Conservation (phyloP, 2,888 invertebrate species). For the Hyalella azteca region DNA sequence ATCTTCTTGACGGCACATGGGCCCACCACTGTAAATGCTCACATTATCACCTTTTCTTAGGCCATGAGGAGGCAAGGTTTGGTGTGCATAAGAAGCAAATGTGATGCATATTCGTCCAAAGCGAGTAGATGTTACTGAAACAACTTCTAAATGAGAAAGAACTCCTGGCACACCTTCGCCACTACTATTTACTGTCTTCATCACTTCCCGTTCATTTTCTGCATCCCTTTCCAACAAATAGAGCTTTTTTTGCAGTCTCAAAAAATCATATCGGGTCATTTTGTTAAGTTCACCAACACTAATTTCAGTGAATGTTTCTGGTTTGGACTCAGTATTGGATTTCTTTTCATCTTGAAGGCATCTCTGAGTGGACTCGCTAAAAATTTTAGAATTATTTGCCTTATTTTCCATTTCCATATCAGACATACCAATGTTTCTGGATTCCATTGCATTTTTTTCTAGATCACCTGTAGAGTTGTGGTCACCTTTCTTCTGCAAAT, state of each 20-base stretch:
- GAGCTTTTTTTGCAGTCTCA: not conserved
- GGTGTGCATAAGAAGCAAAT: not conserved
- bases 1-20: conserved; percentile 10
- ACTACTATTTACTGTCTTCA: not conserved
- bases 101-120: not conserved
- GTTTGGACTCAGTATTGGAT: too few relatives aligned
- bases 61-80: not conserved
- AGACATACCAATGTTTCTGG: too few relatives aligned
- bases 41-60: not conserved
- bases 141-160: not conserved
- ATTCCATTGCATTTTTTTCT: too few relatives aligned
- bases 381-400: too few relatives aligned
- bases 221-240: not conserved
- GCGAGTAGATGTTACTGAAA: not conserved
- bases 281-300: not conserved
- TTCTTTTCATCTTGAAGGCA: too few relatives aligned
- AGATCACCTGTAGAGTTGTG: too few relatives aligned
- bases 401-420: too few relatives aligned
- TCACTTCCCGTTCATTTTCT: not conserved
- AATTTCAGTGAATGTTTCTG: too few relatives aligned
- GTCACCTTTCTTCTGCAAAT: too few relatives aligned
- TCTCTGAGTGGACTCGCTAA: too few relatives aligned
- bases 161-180: conserved; percentile 19
- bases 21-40: conserved; percentile 8
- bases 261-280: not conserved